Conservation (phyloP, 2,113 vertebrate genomes). For the Melanerpes aurifrons region DNA sequence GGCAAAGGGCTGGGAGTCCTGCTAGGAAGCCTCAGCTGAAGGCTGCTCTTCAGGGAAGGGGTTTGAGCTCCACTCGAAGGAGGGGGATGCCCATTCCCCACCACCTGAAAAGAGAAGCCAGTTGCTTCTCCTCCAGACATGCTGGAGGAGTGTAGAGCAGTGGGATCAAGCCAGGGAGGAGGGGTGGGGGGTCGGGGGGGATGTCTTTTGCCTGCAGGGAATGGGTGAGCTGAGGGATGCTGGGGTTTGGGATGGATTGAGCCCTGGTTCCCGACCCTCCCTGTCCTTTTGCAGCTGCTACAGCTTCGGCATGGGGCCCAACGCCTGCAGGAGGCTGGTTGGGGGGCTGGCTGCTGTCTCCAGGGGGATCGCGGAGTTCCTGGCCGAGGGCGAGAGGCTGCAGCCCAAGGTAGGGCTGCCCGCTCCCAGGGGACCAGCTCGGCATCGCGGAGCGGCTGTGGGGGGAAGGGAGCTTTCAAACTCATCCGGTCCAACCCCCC, state of each 20-base stretch:
- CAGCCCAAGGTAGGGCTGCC: constrained; percentile 77
- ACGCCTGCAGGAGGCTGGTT: constrained; percentile 86
- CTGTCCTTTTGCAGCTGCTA: constrained; percentile 83
- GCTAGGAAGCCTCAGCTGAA: not conserved
- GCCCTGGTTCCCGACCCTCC: not conserved
- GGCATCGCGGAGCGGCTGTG: too few species aligned
- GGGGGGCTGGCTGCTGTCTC: constrained; percentile 85
- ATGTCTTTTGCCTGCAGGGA: not conserved
- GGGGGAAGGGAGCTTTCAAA: too few species aligned
- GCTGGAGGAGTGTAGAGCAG: accelerated
- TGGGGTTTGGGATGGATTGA: not conserved
- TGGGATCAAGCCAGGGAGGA: not conserved
- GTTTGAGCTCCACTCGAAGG: not conserved
- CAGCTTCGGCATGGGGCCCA: constrained; percentile 90
- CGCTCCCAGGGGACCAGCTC: accelerated
- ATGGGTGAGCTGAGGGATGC: not conserved
- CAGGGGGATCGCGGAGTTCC: constrained; percentile 88
- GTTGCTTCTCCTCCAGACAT: not conserved
- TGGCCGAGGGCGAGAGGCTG: constrained; percentile 87
- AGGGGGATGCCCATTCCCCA: not conserved
- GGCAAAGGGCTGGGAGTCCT: not conserved
- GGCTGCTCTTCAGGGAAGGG: not conserved
- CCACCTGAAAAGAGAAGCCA: not conserved
- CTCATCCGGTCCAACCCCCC: too few species aligned
- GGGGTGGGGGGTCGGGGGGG: too few species aligned